phyloP scores from a whole-genome alignment of 2,888 invertebrate genomes.

The Notodonta dromedarius region DNA sequence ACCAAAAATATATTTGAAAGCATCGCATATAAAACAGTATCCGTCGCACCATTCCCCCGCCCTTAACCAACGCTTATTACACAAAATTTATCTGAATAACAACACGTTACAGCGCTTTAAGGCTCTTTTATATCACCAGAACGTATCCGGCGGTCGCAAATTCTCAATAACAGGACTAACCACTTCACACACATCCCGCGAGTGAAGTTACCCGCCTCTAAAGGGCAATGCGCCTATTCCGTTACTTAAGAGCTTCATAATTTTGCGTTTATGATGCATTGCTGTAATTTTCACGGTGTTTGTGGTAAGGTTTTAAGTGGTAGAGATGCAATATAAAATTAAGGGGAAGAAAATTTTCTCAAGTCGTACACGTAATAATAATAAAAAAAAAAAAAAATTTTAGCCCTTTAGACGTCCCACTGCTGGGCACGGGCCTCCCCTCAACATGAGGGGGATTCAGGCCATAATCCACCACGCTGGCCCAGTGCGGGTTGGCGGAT shows the following conservation, averaged over 20 bases:
- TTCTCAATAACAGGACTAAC: conserved; percentile 5
- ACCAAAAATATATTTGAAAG: background rate
- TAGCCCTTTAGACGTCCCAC: too few species aligned
- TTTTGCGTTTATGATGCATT: background rate
- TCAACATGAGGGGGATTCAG: too few species aligned
- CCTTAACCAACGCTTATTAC: background rate
- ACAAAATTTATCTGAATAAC: background rate
- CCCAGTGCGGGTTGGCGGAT: too few species aligned
- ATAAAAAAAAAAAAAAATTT: too few species aligned
- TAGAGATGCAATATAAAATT: too few species aligned
- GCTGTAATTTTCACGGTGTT: background rate
- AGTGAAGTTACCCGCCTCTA: background rate
- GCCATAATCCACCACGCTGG: too few species aligned
- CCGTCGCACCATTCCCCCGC: background rate
- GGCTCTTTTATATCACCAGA: conserved; percentile 3
- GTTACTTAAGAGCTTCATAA: background rate
- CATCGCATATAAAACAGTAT: too few species aligned
- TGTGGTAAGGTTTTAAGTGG: too few species aligned
- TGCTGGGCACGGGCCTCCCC: too few species aligned
- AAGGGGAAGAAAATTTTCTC: too few species aligned
- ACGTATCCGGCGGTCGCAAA: conserved; percentile 2
- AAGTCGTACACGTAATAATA: too few species aligned
- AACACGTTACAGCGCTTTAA: too few species aligned
- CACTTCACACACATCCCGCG: background rate
- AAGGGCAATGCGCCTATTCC: background rate